These are phyloP conservation scores for Plumapathes pennacea DNA, from an alignment of 92 coral and sea anemone genomes.

Conservation along the genomic window DNA sequence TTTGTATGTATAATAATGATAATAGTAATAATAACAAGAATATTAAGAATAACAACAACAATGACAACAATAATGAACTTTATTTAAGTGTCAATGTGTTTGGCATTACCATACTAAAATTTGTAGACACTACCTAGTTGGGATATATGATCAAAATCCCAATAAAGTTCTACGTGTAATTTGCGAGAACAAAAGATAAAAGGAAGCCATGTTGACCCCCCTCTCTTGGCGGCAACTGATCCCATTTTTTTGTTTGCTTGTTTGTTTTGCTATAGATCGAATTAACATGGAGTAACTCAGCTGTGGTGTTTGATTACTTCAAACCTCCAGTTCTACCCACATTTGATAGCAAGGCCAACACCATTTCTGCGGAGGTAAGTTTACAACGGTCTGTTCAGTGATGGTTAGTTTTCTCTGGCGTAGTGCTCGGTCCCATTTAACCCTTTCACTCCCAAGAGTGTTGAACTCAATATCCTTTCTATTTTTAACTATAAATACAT, in stretches of 20 bases:
- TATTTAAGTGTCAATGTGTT: too few relatives aligned
- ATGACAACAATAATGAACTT: too few relatives aligned
- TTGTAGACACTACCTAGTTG: too few relatives aligned
- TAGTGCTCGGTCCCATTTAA: not conserved
- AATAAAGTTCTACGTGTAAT: too few relatives aligned
- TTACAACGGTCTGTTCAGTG: not conserved
- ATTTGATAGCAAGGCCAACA: slow-evolving; percentile 85
- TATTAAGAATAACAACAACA: too few relatives aligned
- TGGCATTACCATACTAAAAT: too few relatives aligned
- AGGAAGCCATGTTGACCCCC: too few relatives aligned
- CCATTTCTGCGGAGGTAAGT: slow-evolving; percentile 82
- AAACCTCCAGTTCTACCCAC: slow-evolving; percentile 89
- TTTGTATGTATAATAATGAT: not conserved
- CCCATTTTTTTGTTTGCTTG: not conserved
- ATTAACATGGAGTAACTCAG: slow-evolving; percentile 89
- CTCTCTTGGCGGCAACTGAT: too few relatives aligned
- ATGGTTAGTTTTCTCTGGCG: not conserved
- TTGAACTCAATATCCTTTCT: not conserved
- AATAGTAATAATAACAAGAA: too few relatives aligned
- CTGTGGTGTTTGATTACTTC: slow-evolving; percentile 91
- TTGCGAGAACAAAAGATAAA: too few relatives aligned
- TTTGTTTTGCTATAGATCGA: slow-evolving; percentile 54
- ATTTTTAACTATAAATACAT: not conserved
- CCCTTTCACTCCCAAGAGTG: not conserved
- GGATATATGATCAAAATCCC: too few relatives aligned